Evolutionary conservation across 2,888 invertebrate genomes (phyloP).

Genomic region (Podabrus alpinus): DNA sequence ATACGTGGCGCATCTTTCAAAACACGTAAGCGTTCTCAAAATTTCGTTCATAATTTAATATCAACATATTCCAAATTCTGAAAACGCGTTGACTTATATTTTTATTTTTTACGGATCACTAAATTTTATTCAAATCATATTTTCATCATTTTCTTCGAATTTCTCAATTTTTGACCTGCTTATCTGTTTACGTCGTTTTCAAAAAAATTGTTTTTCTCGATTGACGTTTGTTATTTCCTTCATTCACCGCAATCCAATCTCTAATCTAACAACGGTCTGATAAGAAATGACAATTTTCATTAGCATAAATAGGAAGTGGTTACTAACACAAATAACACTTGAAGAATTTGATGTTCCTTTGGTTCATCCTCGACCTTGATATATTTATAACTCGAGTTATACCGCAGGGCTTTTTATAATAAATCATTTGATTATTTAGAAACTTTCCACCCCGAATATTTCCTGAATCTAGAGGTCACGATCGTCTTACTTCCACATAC

Average conservation of each 20-base stretch:
- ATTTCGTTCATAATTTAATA: background rate
- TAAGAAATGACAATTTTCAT: background rate
- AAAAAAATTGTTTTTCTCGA: background rate
- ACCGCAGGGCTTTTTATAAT: too few relatives aligned
- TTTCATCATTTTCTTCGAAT: background rate
- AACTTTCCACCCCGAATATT: too few relatives aligned
- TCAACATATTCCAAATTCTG: too few relatives aligned
- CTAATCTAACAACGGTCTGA: background rate
- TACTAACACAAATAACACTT: background rate
- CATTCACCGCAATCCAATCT: background rate
- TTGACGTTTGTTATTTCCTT: background rate
- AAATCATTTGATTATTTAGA: too few relatives aligned
- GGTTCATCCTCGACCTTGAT: background rate
- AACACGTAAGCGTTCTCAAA: background rate
- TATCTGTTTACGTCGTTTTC: background rate
- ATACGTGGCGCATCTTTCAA: slow-evolving; percentile 15
- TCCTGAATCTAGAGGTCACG: too few relatives aligned
- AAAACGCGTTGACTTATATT: too few relatives aligned
- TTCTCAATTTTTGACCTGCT: background rate
- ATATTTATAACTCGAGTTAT: too few relatives aligned
- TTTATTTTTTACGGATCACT: background rate
- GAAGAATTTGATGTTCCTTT: background rate
- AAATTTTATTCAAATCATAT: background rate
- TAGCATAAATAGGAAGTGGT: background rate
- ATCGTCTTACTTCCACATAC: too few relatives aligned